Percentiles rank a stretch among this genome's conserved stretches.
phyloP scores from a whole-genome alignment of 2,113 vertebrate species.

The Gavialis gangeticus region DNA sequence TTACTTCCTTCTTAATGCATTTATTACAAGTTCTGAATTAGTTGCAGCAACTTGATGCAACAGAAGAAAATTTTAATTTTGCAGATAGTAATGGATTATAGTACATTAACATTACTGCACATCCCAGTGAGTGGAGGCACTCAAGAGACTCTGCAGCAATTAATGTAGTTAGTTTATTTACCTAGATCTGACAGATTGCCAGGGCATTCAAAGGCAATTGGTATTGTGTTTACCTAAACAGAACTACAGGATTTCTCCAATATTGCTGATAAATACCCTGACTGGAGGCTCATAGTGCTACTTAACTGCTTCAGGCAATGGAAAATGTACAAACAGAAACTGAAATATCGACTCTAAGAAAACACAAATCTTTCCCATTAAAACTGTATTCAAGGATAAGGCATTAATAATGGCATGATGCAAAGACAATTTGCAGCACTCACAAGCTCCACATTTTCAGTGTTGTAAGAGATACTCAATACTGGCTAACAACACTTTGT shows the following conservation, averaged over 20 bases:
- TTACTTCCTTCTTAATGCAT: conserved; percentile 56
- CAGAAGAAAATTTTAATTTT: conserved; percentile 67
- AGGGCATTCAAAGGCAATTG: conserved; percentile 28
- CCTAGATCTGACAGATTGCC: conserved; percentile 29
- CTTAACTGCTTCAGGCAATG: conserved; percentile 16
- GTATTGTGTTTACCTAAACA: conserved; percentile 38
- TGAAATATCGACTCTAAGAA: conserved; percentile 31
- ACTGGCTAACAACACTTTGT: not conserved
- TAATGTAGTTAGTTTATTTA: conserved; percentile 65
- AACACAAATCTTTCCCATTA: not conserved
- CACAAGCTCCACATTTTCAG: not conserved
- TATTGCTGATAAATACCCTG: conserved; percentile 10
- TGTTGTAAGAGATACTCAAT: not conserved
- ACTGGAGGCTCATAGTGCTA: not conserved
- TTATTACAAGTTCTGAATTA: conserved; percentile 66
- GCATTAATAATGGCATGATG: not conserved
- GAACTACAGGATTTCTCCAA: not conserved
- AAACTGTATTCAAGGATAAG: not conserved
- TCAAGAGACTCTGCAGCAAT: conserved; percentile 56
- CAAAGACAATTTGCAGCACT: not conserved
- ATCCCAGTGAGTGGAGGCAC: conserved; percentile 51
- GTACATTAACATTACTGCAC: conserved; percentile 56
- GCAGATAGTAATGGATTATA: conserved; percentile 62
- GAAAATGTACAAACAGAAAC: conserved; percentile 3
- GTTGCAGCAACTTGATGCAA: conserved; percentile 50